Conservation (phyloP, 2,888 invertebrate species). For the Microplitis manilae region DNA sequence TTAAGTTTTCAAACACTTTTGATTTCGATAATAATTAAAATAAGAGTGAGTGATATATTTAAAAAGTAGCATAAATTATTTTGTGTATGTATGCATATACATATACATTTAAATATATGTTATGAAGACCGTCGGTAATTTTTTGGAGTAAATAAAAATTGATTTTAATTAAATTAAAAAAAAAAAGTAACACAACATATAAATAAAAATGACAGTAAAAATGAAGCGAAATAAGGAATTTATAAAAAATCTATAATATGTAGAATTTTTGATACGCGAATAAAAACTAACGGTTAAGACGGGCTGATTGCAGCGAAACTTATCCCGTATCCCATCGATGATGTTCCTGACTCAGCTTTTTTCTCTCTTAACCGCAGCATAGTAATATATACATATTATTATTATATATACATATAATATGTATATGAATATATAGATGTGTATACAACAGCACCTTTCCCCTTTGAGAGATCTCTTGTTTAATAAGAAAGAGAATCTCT, state of each 20-base stretch:
- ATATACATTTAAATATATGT: no score
- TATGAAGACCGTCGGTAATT: no score
- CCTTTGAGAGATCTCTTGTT: conserved; percentile 7
- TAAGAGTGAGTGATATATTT: no score
- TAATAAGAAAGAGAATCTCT: conserved; percentile 11
- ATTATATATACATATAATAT: neutral
- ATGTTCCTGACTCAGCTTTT: neutral
- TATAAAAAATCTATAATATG: neutral
- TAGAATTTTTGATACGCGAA: neutral
- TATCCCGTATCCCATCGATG: neutral
- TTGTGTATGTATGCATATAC: no score
- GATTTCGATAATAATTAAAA: no score
- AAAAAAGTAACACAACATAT: neutral
- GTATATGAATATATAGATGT: neutral
- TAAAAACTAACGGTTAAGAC: conserved; percentile 1
- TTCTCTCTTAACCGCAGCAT: neutral
- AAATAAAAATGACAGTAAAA: neutral
- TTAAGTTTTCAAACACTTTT: no score
- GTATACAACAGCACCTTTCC: neutral
- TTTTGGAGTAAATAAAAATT: no score
- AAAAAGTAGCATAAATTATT: no score
- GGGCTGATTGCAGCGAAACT: neutral
- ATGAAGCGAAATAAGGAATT: neutral
- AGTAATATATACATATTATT: neutral
- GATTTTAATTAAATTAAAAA: no score